A percentile compares a stretch with the other conserved stretches of the same genome.
These are phyloP conservation scores for Coptodon rendalli DNA, from an alignment of 2,113 vertebrate genomes.

Conservation along the genomic window DNA sequence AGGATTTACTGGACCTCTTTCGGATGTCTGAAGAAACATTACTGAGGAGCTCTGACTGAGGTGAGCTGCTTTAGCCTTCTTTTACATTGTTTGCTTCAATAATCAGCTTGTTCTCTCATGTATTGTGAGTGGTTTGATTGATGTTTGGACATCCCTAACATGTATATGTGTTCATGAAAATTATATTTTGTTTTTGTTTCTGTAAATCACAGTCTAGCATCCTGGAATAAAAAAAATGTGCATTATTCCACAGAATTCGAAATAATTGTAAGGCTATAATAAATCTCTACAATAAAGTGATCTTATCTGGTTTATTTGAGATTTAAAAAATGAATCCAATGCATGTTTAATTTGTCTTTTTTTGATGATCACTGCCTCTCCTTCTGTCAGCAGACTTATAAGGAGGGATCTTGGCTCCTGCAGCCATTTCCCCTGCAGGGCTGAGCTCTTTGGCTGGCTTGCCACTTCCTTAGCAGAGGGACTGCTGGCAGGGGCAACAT, in stretches of 20 bases:
- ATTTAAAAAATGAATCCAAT: neutral
- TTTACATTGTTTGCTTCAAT: neutral
- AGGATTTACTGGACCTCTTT: neutral
- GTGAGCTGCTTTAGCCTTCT: neutral
- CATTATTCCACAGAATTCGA: neutral
- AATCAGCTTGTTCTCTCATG: neutral
- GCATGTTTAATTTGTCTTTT: neutral
- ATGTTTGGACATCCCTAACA: neutral
- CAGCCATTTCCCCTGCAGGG: conserved; percentile 48
- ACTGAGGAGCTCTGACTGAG: neutral
- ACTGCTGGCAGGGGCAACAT: conserved; percentile 61
- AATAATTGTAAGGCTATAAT: neutral
- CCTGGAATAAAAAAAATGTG: neutral
- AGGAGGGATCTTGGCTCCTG: conserved; percentile 50
- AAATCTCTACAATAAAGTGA: neutral
- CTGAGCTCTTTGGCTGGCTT: conserved; percentile 61
- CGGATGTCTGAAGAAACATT: neutral
- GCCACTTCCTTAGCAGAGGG: conserved; percentile 64
- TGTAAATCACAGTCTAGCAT: neutral
- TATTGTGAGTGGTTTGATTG: neutral
- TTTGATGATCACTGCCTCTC: conserved; percentile 9
- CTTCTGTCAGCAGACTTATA: conserved; percentile 25
- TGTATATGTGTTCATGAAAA: neutral
- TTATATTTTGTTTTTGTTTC: neutral
- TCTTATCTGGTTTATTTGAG: neutral